phyloP scores from a whole-genome alignment of 2,888 invertebrate species.

The Synanthedon tipuliformis region DNA sequence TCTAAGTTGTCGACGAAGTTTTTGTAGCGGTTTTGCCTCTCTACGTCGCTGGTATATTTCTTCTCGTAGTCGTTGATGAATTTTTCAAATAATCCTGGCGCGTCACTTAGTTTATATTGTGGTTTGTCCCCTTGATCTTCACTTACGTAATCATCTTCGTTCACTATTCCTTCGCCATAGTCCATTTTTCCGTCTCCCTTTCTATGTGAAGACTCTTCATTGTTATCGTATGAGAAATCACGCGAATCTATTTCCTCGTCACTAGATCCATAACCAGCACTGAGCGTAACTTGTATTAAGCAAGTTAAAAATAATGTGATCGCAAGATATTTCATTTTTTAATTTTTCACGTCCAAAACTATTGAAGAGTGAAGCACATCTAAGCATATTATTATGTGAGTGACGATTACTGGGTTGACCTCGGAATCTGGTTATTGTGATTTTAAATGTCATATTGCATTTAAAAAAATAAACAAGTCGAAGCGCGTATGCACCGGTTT shows the following conservation, averaged over 20 bases:
- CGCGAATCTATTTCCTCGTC: too few relatives aligned
- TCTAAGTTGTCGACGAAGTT: conserved; percentile 33
- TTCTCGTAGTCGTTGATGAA: conserved; percentile 31
- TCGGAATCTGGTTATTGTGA: background rate
- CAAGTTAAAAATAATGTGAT: too few relatives aligned
- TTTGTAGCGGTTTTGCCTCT: conserved; percentile 24
- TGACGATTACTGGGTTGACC: background rate
- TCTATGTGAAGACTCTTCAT: too few relatives aligned
- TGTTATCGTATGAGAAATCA: too few relatives aligned
- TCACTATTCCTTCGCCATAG: background rate
- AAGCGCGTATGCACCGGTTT: too few relatives aligned
- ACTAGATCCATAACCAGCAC: too few relatives aligned
- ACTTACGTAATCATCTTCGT: conserved; percentile 8
- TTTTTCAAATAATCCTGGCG: conserved; percentile 27
- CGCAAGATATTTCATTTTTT: background rate
- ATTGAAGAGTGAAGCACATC: background rate
- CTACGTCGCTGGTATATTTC: conserved; percentile 26
- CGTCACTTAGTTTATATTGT: conserved; percentile 34
- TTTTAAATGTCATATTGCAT: background rate
- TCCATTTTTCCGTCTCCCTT: background rate
- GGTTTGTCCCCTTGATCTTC: conserved; percentile 12
- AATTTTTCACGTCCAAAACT: background rate
- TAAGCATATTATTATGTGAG: background rate
- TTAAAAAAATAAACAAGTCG: too few relatives aligned
- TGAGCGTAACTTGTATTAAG: too few relatives aligned